Conservation (phyloP, 2,888 invertebrate species). For the Cheilosia soror region DNA sequence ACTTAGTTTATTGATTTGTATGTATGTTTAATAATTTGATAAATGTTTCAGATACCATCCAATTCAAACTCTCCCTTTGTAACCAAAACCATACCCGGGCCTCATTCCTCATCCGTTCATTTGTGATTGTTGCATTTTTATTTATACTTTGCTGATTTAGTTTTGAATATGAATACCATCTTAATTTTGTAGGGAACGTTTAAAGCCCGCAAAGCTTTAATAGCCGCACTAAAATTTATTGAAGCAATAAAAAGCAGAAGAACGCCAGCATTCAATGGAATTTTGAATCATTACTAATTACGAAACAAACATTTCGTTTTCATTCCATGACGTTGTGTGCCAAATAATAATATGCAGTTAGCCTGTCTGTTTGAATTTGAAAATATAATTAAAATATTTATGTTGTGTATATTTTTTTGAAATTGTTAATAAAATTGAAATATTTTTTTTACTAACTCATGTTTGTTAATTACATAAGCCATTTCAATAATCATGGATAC, state of each 20-base stretch:
- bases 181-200: slow-evolving; percentile 71
- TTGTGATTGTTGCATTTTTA: slow-evolving; percentile 42
- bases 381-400: slow-evolving; percentile 12
- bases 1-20: slow-evolving; percentile 9
- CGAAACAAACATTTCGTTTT: slow-evolving; percentile 35
- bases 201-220: slow-evolving; percentile 61
- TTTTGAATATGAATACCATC: slow-evolving; percentile 45
- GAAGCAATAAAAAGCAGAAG: slow-evolving; percentile 54
- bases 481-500: slow-evolving; percentile 32
- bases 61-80: slow-evolving; percentile 76
- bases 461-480: slow-evolving; percentile 32
- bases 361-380: slow-evolving; percentile 32
- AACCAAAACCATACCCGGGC: slow-evolving; percentile 31
- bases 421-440: slow-evolving; percentile 54
- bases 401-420: slow-evolving; percentile 52
- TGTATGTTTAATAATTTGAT: slow-evolving; percentile 26
- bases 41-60: slow-evolving; percentile 76
- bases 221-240: slow-evolving; percentile 34
- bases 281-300: slow-evolving; percentile 28
- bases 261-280: slow-evolving; percentile 40
- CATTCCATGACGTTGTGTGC: slow-evolving; percentile 49
- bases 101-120: slow-evolving; percentile 12
- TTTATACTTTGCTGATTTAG: slow-evolving; percentile 40
- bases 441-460: slow-evolving; percentile 30
- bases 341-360: slow-evolving; percentile 10